These are phyloP conservation scores for Eufriesea mexicana DNA, from an alignment of 1,140 invertebrate species.

Conservation along the genomic window DNA sequence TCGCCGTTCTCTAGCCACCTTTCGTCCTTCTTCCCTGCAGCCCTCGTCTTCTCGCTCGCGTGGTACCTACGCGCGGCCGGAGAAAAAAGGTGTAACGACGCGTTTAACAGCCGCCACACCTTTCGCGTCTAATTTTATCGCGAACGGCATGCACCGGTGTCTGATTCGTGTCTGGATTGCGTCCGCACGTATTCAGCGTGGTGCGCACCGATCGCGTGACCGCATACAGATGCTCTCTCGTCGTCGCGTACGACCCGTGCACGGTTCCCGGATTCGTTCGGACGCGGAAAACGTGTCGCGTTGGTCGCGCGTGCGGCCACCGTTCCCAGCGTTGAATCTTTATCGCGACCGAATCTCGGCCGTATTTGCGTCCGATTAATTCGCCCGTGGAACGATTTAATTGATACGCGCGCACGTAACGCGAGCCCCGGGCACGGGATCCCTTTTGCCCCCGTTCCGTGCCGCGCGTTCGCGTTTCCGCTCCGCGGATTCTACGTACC, in stretches of 20 bases:
- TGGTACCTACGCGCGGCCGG: background rate
- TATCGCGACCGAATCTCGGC: background rate
- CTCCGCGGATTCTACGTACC: background rate
- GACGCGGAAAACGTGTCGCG: conserved; percentile 17
- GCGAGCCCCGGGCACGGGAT: background rate
- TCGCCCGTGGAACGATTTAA: background rate
- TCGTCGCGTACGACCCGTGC: background rate
- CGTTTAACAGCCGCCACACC: conserved; percentile 5
- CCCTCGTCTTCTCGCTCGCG: background rate
- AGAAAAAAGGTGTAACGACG: background rate
- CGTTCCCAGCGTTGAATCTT: conserved; percentile 14
- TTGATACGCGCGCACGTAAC: background rate
- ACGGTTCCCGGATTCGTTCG: conserved; percentile 1
- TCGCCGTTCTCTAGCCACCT: background rate
- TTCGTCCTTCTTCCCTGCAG: background rate
- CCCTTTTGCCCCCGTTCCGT: background rate
- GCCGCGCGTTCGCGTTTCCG: background rate
- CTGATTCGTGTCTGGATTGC: conserved; percentile 40
- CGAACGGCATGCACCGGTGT: background rate
- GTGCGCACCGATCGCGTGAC: conserved; percentile 3
- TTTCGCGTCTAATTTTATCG: conserved; percentile 45
- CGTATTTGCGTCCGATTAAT: conserved; percentile 2
- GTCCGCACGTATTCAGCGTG: background rate
- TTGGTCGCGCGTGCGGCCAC: background rate
- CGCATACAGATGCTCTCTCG: background rate